These are phyloP conservation scores for Eudiplozoon nipponicum DNA, from an alignment of 2,888 invertebrate genomes.

Conservation along the genomic window DNA sequence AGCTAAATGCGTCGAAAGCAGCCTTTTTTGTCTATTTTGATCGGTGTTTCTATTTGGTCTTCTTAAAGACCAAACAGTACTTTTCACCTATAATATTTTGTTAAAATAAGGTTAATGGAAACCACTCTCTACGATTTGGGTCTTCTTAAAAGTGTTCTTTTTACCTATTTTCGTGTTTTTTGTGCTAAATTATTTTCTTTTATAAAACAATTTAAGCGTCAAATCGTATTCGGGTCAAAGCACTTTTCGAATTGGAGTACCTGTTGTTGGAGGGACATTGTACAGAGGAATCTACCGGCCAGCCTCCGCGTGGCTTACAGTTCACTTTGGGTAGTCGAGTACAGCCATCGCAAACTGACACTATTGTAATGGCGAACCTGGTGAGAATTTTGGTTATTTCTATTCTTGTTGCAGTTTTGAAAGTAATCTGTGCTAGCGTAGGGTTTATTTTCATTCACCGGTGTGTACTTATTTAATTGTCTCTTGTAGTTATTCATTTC, in stretches of 20 bases:
- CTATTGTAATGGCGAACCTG: constrained; percentile 98
- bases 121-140: not conserved
- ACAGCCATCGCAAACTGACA: too few relatives aligned
- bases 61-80: not conserved
- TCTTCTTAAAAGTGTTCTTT: constrained; percentile 11
- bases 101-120: not conserved
- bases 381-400: constrained; percentile 18
- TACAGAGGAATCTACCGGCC: constrained; percentile 52
- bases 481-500: too few relatives aligned
- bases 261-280: constrained; percentile 72
- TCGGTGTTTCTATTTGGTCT: too few relatives aligned
- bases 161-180: too few relatives aligned
- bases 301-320: constrained; percentile 83
- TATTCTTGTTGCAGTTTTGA: too few relatives aligned
- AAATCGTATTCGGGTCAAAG: constrained; percentile 29
- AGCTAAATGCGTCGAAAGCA: too few relatives aligned
- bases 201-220: constrained; percentile 2
- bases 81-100: not conserved
- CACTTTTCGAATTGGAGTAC: constrained; percentile 77
- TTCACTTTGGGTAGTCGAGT: constrained; percentile 39
- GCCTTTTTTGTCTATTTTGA: too few relatives aligned
- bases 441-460: too few relatives aligned
- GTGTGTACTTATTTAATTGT: too few relatives aligned
- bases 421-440: too few relatives aligned
- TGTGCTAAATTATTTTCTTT: too few relatives aligned